Conservation (phyloP, 2,888 invertebrate genomes). For the Eilema caniola region DNA sequence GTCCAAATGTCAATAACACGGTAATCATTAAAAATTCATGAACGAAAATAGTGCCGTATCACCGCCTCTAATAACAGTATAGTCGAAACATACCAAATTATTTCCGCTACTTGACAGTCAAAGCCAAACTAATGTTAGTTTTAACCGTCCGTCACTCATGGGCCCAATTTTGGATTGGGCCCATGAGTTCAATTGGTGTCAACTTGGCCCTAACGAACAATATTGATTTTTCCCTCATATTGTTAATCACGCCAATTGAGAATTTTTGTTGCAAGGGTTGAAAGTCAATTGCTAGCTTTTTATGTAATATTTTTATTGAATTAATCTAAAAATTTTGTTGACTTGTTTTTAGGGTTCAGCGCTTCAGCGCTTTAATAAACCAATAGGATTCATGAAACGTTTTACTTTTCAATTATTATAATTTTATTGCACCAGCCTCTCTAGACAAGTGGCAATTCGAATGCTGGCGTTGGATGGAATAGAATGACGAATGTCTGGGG, state of each 20-base stretch:
- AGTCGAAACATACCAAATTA: conserved; percentile 39
- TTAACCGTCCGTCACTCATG: conserved; percentile 37
- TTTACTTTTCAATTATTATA: too few species aligned
- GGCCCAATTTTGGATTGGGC: too few species aligned
- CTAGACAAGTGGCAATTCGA: too few species aligned
- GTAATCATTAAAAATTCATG: conserved; percentile 20
- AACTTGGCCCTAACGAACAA: conserved; percentile 36
- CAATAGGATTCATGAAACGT: too few species aligned
- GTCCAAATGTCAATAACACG: conserved; percentile 1
- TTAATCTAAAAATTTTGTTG: conserved; percentile 8
- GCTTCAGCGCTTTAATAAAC: background rate
- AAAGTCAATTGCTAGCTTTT: conserved; percentile 43
- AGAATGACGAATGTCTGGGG: too few species aligned
- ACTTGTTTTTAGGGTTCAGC: background rate
- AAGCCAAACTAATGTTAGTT: conserved; percentile 20
- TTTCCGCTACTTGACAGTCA: conserved; percentile 45
- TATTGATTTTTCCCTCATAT: conserved; percentile 49
- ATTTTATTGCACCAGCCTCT: too few species aligned
- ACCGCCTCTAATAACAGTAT: conserved; percentile 27
- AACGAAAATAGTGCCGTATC: conserved; percentile 16
- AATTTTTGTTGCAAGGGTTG: conserved; percentile 40
- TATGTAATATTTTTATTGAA: conserved; percentile 15
- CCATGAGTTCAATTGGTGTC: conserved; percentile 58
- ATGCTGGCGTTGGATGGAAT: too few species aligned
- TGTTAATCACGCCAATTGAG: conserved; percentile 28